Evolutionary conservation across 2,113 vertebrate species (phyloP), one percentile per base, ranked within the genome.

Genomic region (Myotis yumanensis): DNA sequence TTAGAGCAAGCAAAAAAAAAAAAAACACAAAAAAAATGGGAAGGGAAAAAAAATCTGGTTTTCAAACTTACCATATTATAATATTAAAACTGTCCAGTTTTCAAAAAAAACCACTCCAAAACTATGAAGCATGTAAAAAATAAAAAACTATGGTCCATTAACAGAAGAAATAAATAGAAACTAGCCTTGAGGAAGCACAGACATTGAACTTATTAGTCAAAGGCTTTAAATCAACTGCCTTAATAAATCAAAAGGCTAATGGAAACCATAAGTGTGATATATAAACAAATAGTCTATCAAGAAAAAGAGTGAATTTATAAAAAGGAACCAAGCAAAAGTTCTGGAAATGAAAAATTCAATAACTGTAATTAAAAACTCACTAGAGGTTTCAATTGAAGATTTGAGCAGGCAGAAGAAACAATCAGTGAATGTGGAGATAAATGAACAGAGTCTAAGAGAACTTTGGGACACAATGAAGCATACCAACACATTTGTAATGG

Each of bases 141-240:
- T 43, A 79, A 64, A 18, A n/a, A 92, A 79, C 43, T 72, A 57
- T 28, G 12, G 20, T 30, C 52, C 28, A 69, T 59, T 75, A 82
- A 82, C 48, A 83, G 46, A 54, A 82, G 48, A 87, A 88, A 30
- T 35, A 37, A 90, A 80, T 32, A 79, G 43, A 89, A 95, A 83
- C 62, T 71, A 10, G 43, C 71, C 37, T 51, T 59, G 16, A 83
- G 16, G 64, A 80, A 93, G 30, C 90, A 93, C 0, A 73, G n/a
- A 30, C 48, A 37, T n/a, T 73, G 43, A 30, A 80, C 14, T 80
- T 89, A 22, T 8, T 69, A 66, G 20, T 68, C 25, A 73, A 85
- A 92, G 22, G 73, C 30, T 48, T 85, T 80, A 89, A 93, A 66
- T 85, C 66, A 75, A 22, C n/a, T 57, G n/a, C 72, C 37, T 81